Base-by-base conservation (phyloP, 2,888 invertebrate species). In the Crepidodera aurea region DNA sequence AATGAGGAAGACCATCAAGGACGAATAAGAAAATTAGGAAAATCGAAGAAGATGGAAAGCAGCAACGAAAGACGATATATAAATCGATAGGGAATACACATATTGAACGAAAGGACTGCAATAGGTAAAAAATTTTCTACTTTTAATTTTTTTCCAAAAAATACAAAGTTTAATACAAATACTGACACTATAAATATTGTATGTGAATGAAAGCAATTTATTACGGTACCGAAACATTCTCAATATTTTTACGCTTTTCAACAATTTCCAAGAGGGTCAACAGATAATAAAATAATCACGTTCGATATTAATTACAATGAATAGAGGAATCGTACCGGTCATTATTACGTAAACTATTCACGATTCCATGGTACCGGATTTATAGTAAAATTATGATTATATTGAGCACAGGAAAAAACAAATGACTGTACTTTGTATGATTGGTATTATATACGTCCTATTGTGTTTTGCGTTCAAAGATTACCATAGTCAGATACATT, bases 341-440 rank as follows among this genome's bases (percentile, higher is more conserved):
- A 32, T 55, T 55, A 55, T 55, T 55, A 44, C 32, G 32, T 55
- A 55, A 55, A 19, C 18, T 42, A 55, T 54, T 42, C 54, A 54
- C 1, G 16, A 22, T 32, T n/a, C 32, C 50, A 19, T 32, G 15
- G 50, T 29, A 55, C 54, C 54, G 54, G 42, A 55, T 55, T 44
- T 13, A 55, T 29, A 55, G 12, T 32, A 44, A 44, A 42, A 32
- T 42, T 54, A 40, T 40, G 19, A 54, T 53, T 39, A 51, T 55
- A n/a, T 46, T 25, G 19, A 5, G 25, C 4, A 55, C 54, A 55
- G 54, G 54, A 55, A 55, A 46, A 55, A 55, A 55, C 54, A 55
- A 55, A 55, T 44, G 19, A 55, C 12, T 40, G 8, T 53, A 8
- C 40, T 53, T 53, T 53, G 13, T 39, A 7, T 55, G 13, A 39